Conservation (phyloP, 2,888 invertebrate species). For the Drosophila pseudotakahashii region DNA sequence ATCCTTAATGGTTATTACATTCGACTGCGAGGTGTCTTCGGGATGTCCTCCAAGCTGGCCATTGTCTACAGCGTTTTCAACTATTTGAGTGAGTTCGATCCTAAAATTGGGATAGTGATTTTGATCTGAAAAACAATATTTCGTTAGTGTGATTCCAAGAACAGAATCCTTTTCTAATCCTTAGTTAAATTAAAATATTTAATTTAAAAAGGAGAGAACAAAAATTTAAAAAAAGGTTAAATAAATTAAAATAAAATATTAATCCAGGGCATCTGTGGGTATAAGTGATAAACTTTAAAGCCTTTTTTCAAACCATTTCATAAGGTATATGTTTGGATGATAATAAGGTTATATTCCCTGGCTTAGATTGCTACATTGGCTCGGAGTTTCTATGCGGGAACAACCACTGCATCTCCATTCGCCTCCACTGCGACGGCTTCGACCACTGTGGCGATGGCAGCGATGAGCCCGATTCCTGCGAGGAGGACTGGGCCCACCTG, state of each 20-base stretch:
- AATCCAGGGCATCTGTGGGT: no score
- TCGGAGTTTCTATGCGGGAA: constrained; percentile 90
- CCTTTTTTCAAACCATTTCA: no score
- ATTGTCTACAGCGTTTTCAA: constrained; percentile 90
- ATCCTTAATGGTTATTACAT: constrained; percentile 89
- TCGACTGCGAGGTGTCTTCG: constrained; percentile 88
- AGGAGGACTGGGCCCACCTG: constrained; percentile 86
- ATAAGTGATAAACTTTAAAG: no score
- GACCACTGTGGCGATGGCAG: constrained; percentile 91
- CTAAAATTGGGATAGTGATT: no score
- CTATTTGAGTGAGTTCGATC: constrained; percentile 86
- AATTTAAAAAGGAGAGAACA: no score
- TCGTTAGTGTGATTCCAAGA: no score
- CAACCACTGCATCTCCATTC: constrained; percentile 88
- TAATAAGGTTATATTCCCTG: background rate
- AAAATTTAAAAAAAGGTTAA: no score
- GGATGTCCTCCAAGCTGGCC: constrained; percentile 87
- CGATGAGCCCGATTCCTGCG: constrained; percentile 88
- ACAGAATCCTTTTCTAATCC: no score
- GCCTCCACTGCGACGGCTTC: constrained; percentile 90
- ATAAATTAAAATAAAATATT: no score
- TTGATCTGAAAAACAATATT: no score
- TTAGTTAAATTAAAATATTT: no score
- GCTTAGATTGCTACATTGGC: constrained; percentile 87
- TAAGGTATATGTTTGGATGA: no score